Conservation (phyloP, 2,888 invertebrate genomes). For the Tanytarsus gracilentus region DNA sequence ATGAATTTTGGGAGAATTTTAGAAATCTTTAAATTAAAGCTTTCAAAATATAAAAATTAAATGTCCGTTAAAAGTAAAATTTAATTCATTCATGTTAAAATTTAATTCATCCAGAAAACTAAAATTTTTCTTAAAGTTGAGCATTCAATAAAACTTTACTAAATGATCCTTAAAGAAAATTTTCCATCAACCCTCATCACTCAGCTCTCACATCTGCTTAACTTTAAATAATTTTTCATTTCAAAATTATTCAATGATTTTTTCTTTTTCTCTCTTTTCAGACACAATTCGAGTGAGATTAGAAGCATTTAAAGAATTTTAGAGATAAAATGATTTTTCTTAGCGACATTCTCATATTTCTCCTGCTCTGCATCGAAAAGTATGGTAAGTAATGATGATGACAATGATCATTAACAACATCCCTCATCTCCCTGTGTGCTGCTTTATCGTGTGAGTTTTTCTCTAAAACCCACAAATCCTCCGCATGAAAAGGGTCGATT, state of each 20-base stretch:
- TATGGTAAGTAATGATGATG: constrained; percentile 11
- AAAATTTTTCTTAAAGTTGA: no score
- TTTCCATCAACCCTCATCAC: background rate
- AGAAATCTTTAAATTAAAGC: no score
- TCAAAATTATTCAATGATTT: background rate
- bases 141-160: no score
- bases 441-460: background rate
- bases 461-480: no score
- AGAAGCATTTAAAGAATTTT: background rate
- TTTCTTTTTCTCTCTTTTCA: background rate
- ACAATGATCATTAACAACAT: background rate
- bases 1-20: no score
- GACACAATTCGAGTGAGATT: background rate
- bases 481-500: background rate
- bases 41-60: background rate
- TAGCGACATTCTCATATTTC: constrained; percentile 15
- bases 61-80: no score
- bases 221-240: background rate
- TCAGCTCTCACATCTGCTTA: background rate
- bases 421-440: background rate
- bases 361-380: constrained; percentile 21
- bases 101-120: no score
- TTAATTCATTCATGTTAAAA: no score
- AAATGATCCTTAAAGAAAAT: no score
- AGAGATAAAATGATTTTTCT: constrained; percentile 22